phyloP scores from a whole-genome alignment of 2,888 invertebrate species.

The Liodrosophila aerea region DNA sequence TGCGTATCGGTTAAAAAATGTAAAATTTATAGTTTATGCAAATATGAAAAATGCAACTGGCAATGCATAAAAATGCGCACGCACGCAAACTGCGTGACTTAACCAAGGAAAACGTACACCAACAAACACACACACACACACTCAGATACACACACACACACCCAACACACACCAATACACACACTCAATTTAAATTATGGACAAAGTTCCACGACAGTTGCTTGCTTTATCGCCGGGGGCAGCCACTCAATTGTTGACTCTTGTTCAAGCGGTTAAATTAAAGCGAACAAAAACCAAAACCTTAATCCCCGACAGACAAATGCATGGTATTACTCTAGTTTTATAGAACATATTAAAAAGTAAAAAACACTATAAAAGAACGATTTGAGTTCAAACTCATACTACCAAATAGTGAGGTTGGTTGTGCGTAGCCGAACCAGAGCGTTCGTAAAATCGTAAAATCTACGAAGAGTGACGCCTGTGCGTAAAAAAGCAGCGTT shows the following conservation, averaged over 20 bases:
- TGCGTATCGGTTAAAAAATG: slow-evolving; percentile 78
- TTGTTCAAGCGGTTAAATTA: slow-evolving; percentile 67
- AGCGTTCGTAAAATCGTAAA: too few relatives aligned
- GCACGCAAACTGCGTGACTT: slow-evolving; percentile 74
- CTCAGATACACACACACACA: slow-evolving; percentile 25
- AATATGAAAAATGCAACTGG: slow-evolving; percentile 78
- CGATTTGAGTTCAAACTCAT: too few relatives aligned
- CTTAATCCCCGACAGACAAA: too few relatives aligned
- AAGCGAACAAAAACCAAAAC: slow-evolving; percentile 26
- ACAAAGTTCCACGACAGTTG: slow-evolving; percentile 76
- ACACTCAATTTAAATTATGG: slow-evolving; percentile 62
- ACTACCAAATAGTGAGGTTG: too few relatives aligned
- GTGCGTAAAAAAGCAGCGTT: too few relatives aligned
- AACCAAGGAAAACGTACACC: slow-evolving; percentile 39
- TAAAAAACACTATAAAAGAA: too few relatives aligned
- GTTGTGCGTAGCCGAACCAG: too few relatives aligned
- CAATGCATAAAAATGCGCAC: slow-evolving; percentile 79
- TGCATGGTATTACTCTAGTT: too few relatives aligned
- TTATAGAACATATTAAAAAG: too few relatives aligned
- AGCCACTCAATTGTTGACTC: slow-evolving; percentile 68
- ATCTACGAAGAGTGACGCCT: too few relatives aligned
- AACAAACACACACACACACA: slow-evolving; percentile 29
- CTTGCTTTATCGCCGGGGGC: slow-evolving; percentile 70
- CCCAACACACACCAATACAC: slow-evolving; percentile 20
- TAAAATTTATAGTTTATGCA: slow-evolving; percentile 78